These are phyloP conservation scores for Caenorhabditis uteleia DNA, from an alignment of 2,888 invertebrate species.

Conservation along the genomic window DNA sequence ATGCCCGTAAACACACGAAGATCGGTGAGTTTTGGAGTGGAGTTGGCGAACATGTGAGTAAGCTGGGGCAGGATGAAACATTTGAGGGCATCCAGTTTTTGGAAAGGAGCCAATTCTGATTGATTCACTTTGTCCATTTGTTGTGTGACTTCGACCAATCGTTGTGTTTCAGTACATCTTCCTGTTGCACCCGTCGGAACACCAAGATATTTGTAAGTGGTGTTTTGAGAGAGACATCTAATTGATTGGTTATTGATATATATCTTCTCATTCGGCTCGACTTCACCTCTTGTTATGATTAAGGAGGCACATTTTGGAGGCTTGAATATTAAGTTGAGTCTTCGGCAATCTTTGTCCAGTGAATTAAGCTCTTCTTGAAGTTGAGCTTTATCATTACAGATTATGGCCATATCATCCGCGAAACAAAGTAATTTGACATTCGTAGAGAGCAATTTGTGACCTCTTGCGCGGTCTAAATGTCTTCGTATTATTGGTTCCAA, in stretches of 20 bases:
- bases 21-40: constrained; percentile 3
- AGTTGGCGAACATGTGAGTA: constrained; percentile 5
- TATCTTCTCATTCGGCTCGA: too few relatives aligned
- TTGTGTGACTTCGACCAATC: background rate
- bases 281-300: constrained; percentile 6
- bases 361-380: constrained; percentile 5
- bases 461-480: background rate
- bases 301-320: constrained; percentile 32
- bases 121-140: background rate
- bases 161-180: constrained; percentile 1
- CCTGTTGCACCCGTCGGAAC: constrained; percentile 2
- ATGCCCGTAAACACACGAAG: constrained; percentile 2
- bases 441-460: constrained; percentile 2
- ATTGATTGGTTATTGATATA: constrained; percentile 3
- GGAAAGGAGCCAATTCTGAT: constrained; percentile 3
- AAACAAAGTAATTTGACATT: constrained; percentile 18
- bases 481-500: constrained; percentile 56
- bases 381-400: background rate
- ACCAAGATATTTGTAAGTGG: constrained; percentile 24
- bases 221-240: constrained; percentile 1
- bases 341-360: constrained; percentile 5
- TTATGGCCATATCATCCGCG: constrained; percentile 32
- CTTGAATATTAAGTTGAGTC: constrained; percentile 30
- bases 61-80: constrained; percentile 9
- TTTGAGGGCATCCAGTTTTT: constrained; percentile 15